Evolutionary conservation across 1,140 invertebrate species (phyloP).

Genomic region (Caerostris extrusa): DNA sequence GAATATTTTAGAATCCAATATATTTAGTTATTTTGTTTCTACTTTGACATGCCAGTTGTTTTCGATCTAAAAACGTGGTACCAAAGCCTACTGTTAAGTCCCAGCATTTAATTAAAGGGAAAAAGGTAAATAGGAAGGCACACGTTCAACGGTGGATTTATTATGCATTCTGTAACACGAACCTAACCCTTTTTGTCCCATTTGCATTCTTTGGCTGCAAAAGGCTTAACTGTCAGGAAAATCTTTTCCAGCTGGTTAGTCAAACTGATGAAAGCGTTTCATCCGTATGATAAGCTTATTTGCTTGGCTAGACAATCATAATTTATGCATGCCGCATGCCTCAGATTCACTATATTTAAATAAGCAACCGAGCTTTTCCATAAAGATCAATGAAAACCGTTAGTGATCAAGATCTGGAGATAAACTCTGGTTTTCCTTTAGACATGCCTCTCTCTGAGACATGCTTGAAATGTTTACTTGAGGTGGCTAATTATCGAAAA

Average conservation of each 20-base stretch:
- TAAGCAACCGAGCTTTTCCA: not conserved
- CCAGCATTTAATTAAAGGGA: too few relatives aligned
- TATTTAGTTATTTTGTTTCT: too few relatives aligned
- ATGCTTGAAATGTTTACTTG: not conserved
- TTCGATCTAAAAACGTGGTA: too few relatives aligned
- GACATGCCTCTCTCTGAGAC: not conserved
- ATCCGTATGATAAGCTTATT: conserved; percentile 28
- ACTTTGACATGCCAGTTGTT: too few relatives aligned
- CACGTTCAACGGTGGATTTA: not conserved
- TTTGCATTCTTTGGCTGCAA: conserved; percentile 17
- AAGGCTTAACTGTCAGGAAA: conserved; percentile 41
- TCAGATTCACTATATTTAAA: conserved; percentile 40
- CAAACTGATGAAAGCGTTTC: conserved; percentile 34
- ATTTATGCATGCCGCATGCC: conserved; percentile 28
- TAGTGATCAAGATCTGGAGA: conserved; percentile 11
- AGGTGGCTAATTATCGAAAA: too few relatives aligned
- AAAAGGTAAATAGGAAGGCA: too few relatives aligned
- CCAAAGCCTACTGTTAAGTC: too few relatives aligned
- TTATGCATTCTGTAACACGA: not conserved
- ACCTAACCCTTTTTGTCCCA: conserved; percentile 30
- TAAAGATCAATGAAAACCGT: not conserved
- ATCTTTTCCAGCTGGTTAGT: conserved; percentile 38
- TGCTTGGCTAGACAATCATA: conserved; percentile 22
- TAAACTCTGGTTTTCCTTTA: not conserved
- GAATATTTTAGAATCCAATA: too few relatives aligned